Percentiles rank a stretch among this genome's conserved stretches.
phyloP scores from a whole-genome alignment of 2,888 invertebrate species.

The Strigamia maritima region DNA sequence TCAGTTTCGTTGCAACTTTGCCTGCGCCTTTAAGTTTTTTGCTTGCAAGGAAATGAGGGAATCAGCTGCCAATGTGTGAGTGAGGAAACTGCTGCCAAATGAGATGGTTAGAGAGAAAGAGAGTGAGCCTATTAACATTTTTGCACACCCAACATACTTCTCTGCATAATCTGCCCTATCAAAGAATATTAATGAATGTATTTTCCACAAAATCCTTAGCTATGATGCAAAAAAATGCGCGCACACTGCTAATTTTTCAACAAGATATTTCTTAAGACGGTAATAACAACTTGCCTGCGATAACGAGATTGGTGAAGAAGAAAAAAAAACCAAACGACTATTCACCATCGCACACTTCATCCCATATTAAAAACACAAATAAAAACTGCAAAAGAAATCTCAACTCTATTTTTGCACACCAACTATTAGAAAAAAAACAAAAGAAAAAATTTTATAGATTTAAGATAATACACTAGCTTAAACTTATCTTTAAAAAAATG shows the following conservation, averaged over 20 bases:
- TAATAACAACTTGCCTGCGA: slow-evolving; percentile 24
- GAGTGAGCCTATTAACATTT: slow-evolving; percentile 13
- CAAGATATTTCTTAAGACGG: slow-evolving; percentile 12
- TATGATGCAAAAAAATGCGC: slow-evolving; percentile 13
- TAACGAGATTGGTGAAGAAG: neutral
- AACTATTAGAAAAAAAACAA: neutral
- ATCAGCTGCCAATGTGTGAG: slow-evolving; percentile 20
- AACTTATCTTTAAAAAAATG: neutral
- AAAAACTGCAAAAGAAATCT: neutral
- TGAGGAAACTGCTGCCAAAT: slow-evolving; percentile 12
- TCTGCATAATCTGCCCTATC: slow-evolving; percentile 21
- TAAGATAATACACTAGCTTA: slow-evolving; percentile 18
- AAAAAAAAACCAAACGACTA: neutral
- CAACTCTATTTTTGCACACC: neutral
- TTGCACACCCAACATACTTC: slow-evolving; percentile 16
- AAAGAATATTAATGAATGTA: slow-evolving; percentile 28
- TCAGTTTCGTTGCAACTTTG: slow-evolving; percentile 7
- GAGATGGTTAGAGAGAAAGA: slow-evolving; percentile 7
- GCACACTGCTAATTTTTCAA: neutral
- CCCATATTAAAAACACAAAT: neutral
- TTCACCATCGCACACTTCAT: neutral
- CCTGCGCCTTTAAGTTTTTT: neutral
- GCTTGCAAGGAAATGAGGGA: neutral
- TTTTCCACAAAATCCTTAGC: slow-evolving; percentile 9
- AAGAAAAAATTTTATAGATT: neutral